phyloP scores from a whole-genome alignment of 2,113 vertebrate species.

The Pygoscelis adeliae region DNA sequence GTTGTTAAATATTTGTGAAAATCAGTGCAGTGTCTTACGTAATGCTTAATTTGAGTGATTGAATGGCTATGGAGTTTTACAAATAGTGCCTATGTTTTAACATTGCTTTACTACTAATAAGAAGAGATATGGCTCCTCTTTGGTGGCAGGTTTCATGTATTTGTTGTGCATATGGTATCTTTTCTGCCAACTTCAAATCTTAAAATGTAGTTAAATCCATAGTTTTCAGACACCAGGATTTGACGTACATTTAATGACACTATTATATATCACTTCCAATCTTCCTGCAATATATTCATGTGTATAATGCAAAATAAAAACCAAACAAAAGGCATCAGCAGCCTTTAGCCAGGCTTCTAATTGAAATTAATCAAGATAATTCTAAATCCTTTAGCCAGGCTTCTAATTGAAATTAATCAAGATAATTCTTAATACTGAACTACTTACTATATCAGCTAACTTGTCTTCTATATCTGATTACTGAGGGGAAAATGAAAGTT shows the following conservation, averaged over 20 bases:
- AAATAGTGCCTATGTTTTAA: background rate
- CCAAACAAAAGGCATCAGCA: background rate
- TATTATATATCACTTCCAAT: background rate
- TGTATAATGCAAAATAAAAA: background rate
- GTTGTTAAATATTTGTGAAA: background rate
- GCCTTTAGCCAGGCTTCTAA: background rate
- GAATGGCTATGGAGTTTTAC: background rate
- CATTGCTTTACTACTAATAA: background rate
- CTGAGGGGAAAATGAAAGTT: background rate
- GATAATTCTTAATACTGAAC: background rate
- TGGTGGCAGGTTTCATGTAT: background rate
- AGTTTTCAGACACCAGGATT: background rate
- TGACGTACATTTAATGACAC: fast-evolving
- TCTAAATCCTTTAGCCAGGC: background rate
- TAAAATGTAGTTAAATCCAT: background rate
- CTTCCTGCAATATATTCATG: background rate
- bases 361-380: background rate
- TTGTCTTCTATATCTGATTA: background rate
- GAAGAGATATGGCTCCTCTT: background rate
- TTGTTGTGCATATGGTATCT: background rate
- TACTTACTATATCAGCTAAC: background rate
- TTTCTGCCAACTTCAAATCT: background rate
- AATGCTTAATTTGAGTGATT: background rate
- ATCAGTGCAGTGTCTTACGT: background rate
- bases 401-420: background rate